A percentile compares a stretch with the other conserved stretches of the same genome.
Conservation (phyloP, 35 echinoderm and acorn worm species). For the Ophiothrix spiculata region DNA sequence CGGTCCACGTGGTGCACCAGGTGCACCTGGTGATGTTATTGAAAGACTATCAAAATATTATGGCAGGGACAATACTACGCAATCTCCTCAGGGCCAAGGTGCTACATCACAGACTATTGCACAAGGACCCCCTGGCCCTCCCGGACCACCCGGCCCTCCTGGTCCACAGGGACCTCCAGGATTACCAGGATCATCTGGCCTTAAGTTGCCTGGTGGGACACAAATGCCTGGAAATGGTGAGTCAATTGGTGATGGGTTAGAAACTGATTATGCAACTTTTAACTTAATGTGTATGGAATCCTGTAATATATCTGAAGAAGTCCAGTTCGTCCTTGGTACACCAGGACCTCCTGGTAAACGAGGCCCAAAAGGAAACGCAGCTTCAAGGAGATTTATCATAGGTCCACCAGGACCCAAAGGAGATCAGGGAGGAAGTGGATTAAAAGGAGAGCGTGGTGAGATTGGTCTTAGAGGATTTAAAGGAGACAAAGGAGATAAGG, state of each 20-base stretch:
- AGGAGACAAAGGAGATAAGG: neutral
- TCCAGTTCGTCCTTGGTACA: neutral
- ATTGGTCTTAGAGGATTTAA: neutral
- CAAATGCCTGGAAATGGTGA: neutral
- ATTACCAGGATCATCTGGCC: neutral
- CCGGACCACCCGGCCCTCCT: neutral
- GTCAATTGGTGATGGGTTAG: neutral
- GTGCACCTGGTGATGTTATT: neutral
- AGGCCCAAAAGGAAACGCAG: neutral
- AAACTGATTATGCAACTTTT: neutral
- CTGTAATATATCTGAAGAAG: neutral
- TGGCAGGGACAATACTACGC: neutral
- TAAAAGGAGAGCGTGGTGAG: neutral
- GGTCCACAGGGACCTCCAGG: slow-evolving; percentile 5
- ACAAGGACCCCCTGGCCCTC: slow-evolving; percentile 15
- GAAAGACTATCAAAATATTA: neutral
- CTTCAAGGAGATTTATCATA: neutral
- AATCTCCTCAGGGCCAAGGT: neutral
- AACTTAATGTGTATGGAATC: neutral
- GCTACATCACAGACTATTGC: neutral
- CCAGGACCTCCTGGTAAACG: slow-evolving; percentile 14
- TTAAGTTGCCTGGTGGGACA: neutral
- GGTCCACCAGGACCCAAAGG: slow-evolving; percentile 13
- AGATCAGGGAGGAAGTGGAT: neutral
- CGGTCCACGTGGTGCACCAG: neutral